A percentile compares a stretch with the other conserved stretches of the same genome.
These are phyloP conservation scores for Seriola aureovittata DNA, from an alignment of 2,113 vertebrate genomes.

Conservation along the genomic window DNA sequence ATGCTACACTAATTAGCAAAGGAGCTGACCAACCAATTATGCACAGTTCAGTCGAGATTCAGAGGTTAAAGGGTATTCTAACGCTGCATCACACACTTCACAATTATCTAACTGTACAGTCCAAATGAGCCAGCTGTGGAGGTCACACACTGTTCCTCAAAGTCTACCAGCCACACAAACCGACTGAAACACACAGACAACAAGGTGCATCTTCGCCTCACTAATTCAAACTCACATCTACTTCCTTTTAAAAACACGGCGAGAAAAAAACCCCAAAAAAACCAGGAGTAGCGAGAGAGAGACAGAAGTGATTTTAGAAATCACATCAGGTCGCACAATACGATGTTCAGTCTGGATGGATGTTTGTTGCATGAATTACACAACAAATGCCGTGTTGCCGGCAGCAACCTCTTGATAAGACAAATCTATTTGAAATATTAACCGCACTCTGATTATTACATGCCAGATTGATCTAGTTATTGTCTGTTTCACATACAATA, in stretches of 20 bases:
- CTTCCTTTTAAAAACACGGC: not conserved
- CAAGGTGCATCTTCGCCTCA: constrained; percentile 22
- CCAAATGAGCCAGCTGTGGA: constrained; percentile 46
- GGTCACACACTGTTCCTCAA: constrained; percentile 21
- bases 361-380: constrained; percentile 67
- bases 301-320: constrained; percentile 2
- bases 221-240: constrained; percentile 14
- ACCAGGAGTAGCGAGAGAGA: not conserved
- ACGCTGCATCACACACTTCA: constrained; percentile 58
- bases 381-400: constrained; percentile 52
- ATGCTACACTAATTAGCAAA: constrained; percentile 84
- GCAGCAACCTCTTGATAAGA: constrained; percentile 58
- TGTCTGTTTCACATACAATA: constrained; percentile 17
- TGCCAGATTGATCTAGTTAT: constrained; percentile 29
- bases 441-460: constrained; percentile 48
- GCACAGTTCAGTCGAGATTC: constrained; percentile 81
- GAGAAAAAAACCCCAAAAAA: not conserved
- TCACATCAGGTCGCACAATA: not conserved
- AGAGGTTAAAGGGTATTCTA: constrained; percentile 76
- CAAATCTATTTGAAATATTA: constrained; percentile 39
- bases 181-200: not conserved
- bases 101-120: constrained; percentile 52
- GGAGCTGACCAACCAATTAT: constrained; percentile 84
- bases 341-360: constrained; percentile 33
- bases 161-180: constrained; percentile 1